These are phyloP conservation scores for Toxotes lorentzi DNA, from an alignment of 2,797 vertebrate genomes.

Conservation along the genomic window DNA sequence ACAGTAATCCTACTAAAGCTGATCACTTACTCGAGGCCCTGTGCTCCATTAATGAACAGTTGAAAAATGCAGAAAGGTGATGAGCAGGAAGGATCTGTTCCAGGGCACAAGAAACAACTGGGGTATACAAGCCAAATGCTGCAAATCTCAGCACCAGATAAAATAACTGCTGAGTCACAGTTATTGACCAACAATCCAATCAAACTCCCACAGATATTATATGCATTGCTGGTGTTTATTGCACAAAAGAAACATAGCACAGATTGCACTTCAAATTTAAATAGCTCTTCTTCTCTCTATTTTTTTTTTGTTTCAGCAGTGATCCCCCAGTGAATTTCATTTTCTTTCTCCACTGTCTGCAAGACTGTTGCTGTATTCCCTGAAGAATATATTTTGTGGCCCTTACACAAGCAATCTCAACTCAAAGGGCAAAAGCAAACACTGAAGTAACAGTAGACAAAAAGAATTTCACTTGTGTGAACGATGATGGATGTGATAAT, in stretches of 20 bases:
- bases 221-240: not conserved
- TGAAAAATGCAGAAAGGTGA: not conserved
- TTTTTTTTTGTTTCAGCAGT: not conserved
- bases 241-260: not conserved
- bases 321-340: not conserved
- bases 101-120: not conserved
- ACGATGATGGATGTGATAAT: constrained; percentile 69
- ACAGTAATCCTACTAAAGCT: not conserved
- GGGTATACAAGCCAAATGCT: not conserved
- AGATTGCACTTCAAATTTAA: constrained; percentile 18
- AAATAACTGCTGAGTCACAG: constrained; percentile 23
- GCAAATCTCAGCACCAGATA: not conserved
- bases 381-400: constrained; percentile 8
- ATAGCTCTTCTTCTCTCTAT: not conserved
- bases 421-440: constrained; percentile 30
- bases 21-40: accelerated
- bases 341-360: not conserved
- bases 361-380: not conserved
- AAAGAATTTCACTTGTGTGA: constrained; percentile 32
- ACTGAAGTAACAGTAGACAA: constrained; percentile 9
- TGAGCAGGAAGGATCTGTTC: constrained; percentile 11
- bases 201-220: not conserved
- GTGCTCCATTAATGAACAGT: not conserved
- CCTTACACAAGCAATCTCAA: constrained; percentile 18
- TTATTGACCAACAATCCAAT: constrained; percentile 8